Evolutionary conservation across 2,888 invertebrate genomes (phyloP), one percentile per base, ranked within the genome.

Genomic region (Brachypalpus laphriformis): DNA sequence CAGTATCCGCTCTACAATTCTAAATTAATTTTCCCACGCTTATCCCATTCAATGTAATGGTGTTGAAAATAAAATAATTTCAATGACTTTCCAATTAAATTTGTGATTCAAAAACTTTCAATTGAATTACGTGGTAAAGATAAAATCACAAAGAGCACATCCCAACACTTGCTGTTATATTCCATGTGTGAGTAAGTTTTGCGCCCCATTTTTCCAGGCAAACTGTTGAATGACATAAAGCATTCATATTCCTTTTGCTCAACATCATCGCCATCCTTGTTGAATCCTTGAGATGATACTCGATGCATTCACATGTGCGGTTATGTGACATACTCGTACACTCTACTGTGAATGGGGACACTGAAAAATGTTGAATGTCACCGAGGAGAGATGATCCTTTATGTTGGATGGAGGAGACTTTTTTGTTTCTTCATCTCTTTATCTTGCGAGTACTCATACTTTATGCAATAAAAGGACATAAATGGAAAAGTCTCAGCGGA

Each of bases 51-150:
- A 9, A 54, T 51, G 70, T 56, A 70, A 74, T 72, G 56, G 83
- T 57, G 75, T 71, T 61, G 70, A 80, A 85, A 80, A 76, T 71
- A 75, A 76, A 80, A 80, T 71, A 74, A 80, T 76, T 75, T 85
- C 59, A 85, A 85, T 85, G 80, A 54, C 57, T 81, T 81, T 81
- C 80, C 80, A 85, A 85, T 85, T 85, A 81, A 81, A 81, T 81
- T 71, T 81, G 85, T 71, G 70, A 85, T 85, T 75, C 85, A 85
- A 76, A 85, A 85, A 80, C 54, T 76, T 85, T 85, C 80, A 85
- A 80, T 81, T 85, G 85, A 85, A 80, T 85, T 81, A 85, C 85
- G 85, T 85, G 85, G 85, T 66, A 66, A 71, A 85, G 85, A 85
- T 85, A 76, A 75, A 80, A 85, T 85, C 85, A 75, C 71, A 85